Percentiles rank a stretch among this genome's conserved stretches.
These are phyloP conservation scores for Cryptus armator DNA, from an alignment of 2,888 invertebrate species.

Conservation along the genomic window DNA sequence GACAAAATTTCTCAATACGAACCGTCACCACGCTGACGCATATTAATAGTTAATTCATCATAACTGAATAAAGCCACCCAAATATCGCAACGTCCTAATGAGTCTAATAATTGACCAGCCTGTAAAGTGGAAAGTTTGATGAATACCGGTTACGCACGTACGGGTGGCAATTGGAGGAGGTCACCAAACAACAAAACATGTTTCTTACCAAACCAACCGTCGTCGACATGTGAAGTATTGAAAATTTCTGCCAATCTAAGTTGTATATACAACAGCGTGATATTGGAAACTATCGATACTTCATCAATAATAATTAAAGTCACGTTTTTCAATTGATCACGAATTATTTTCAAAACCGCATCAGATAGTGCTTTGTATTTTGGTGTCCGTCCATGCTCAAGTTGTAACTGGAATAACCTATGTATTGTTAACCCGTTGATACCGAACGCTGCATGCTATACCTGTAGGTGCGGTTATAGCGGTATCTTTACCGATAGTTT, in stretches of 20 bases:
- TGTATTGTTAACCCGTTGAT: neutral
- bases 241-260: slow-evolving; percentile 72
- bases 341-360: slow-evolving; percentile 3
- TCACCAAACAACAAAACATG: slow-evolving; percentile 65
- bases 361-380: slow-evolving; percentile 28
- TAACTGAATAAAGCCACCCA: slow-evolving; percentile 74
- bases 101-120: slow-evolving; percentile 22
- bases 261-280: slow-evolving; percentile 65
- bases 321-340: too few relatives aligned
- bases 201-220: slow-evolving; percentile 49
- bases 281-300: neutral
- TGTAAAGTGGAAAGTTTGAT: slow-evolving; percentile 10
- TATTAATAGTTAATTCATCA: slow-evolving; percentile 73
- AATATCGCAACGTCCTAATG: slow-evolving; percentile 65
- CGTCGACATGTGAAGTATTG: slow-evolving; percentile 65
- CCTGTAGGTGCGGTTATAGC: too few relatives aligned
- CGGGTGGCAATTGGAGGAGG: slow-evolving; percentile 45
- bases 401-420: neutral
- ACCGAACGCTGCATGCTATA: too few relatives aligned
- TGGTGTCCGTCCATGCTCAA: slow-evolving; percentile 5
- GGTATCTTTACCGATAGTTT: too few relatives aligned
- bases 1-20: slow-evolving; percentile 54
- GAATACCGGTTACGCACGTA: slow-evolving; percentile 27
- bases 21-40: slow-evolving; percentile 69
- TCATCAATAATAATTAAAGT: too few relatives aligned